Evolutionary conservation across 1,140 invertebrate genomes (phyloP), one percentile per base, ranked within the genome.

Genomic region (Venturia canescens): DNA sequence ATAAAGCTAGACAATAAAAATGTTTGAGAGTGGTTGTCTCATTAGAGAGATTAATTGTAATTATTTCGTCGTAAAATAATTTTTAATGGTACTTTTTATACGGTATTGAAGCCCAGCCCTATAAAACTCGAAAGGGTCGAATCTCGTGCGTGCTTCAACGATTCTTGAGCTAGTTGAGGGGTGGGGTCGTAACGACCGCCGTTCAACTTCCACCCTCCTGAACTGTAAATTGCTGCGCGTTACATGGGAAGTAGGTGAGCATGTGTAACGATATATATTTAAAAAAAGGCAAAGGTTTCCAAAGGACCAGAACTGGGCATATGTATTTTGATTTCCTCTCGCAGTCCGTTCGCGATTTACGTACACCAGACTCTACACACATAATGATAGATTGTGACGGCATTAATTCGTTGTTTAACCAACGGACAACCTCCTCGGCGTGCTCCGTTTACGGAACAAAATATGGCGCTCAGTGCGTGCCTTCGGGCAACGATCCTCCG

Each of bases 341-440:
- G 74, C n/a, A n/a, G 53, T 75, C 26, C 3, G 53, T 21, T 76
- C 31, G 29, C 74, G 29, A 34, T 76, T 75, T 57, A 74, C 27
- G 31, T 57, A 60, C 57, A 60, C n/a, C 74, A 31, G 57, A 21
- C 21, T 63, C 74, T 9, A 23, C 18, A 63, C 27, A 29, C 53
- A 34, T 80, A 67, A 80, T 88, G 87, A 88, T 85, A 85, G 87
- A 88, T 88, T 85, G 83, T 84, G 82, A 79, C 57, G 84, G 87
- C 87, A 88, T 87, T 86, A 88, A 88, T 88, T 87, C 85, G 85
- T 86, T 88, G 87, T 86, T 86, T 86, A 88, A 88, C 87, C 86
- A 88, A 88, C 87, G 86, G 88, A 87, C 85, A 85, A 87, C 84
- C 85, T 86, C 77, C 81, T 79, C 82, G 85, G 87, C 86, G 76